Evolutionary conservation across 2,888 invertebrate species (phyloP), one percentile per base, ranked within the genome.

Genomic region (Platycnemis pennipes): DNA sequence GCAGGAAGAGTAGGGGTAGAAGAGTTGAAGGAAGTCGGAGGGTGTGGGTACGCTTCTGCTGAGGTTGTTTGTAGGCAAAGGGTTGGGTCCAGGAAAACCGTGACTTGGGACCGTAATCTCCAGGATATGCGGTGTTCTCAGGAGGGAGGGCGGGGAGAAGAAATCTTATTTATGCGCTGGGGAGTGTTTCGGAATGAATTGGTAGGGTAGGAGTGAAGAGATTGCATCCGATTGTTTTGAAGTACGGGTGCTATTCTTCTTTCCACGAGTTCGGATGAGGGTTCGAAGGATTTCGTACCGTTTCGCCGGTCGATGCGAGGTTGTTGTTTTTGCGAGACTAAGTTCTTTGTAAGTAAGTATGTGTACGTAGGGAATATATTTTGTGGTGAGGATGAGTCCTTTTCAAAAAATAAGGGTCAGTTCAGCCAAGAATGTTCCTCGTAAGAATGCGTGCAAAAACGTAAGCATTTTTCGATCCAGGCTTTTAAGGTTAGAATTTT

Each of bases 91-190:
- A 91, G 69, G 91, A 56, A 44, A 63, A 37, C 91, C 91, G 91
- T 91, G 91, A 91, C 91, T 91, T 26, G 91, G 37, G 91, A 63
- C 44, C 91, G 69, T 91, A 91, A 91, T 91, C 91, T n/a, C 42
- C 63, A 91, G 91, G 91, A 91, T 91, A 63, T 63, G 91, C 69
- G 44, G 91, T 46, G 26, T 16, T 11, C 31, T 77, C 31, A 37
- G 37, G 37, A 16, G 13, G 13, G 37, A 37, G 77, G 53, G 89
- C 19, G 91, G 53, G 49, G 56, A 91, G 37, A 91, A 42, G 7
- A 44, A 37, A 44, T 44, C 63, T 63, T 91, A 69, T 91, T 91
- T 91, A 91, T 91, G 69, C 56, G 91, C 22, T 69, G 22, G 3
- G 31, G 11, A 37, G 31, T 37, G 31, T 31, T 77, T 77, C 37